phyloP scores from a whole-genome alignment of 2,113 vertebrate genomes.

The Nothobranchius furzeri region DNA sequence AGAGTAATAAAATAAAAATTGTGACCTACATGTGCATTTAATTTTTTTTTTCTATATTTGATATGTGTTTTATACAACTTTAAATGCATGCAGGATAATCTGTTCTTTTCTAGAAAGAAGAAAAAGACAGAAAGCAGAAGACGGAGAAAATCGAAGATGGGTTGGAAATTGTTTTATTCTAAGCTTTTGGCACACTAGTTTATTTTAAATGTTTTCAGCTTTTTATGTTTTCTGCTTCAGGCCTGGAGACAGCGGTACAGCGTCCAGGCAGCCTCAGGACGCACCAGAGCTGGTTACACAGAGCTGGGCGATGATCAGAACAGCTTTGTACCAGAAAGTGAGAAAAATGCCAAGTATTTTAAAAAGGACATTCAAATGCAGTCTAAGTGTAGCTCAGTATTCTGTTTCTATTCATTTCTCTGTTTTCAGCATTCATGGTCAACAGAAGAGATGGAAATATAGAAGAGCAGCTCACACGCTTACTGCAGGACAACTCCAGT shows the following conservation, averaged over 20 bases:
- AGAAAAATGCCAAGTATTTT: slow-evolving; percentile 65
- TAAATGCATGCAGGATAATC: neutral
- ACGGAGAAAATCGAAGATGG: slow-evolving; percentile 85
- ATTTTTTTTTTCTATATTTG: no score
- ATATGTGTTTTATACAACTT: neutral
- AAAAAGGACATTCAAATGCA: neutral
- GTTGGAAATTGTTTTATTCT: slow-evolving; percentile 69
- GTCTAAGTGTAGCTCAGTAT: neutral
- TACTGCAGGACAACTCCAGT: slow-evolving; percentile 87
- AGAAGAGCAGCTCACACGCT: slow-evolving; percentile 83
- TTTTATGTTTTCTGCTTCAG: slow-evolving; percentile 67
- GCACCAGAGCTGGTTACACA: slow-evolving; percentile 80
- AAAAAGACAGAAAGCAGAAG: slow-evolving; percentile 87
- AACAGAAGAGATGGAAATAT: slow-evolving; percentile 77
- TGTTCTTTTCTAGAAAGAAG: slow-evolving; percentile 85
- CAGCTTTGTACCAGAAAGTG: slow-evolving; percentile 69
- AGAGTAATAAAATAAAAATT: neutral
- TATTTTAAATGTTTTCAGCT: neutral
- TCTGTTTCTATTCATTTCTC: slow-evolving; percentile 13
- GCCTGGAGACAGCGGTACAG: slow-evolving; percentile 86
- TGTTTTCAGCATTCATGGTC: slow-evolving; percentile 73
- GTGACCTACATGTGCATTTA: no score
- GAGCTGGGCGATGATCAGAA: slow-evolving; percentile 83
- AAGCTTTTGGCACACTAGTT: neutral
- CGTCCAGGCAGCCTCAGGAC: slow-evolving; percentile 72